Conservation (phyloP, 2,888 invertebrate species). For the Lasioglossum vierecki region DNA sequence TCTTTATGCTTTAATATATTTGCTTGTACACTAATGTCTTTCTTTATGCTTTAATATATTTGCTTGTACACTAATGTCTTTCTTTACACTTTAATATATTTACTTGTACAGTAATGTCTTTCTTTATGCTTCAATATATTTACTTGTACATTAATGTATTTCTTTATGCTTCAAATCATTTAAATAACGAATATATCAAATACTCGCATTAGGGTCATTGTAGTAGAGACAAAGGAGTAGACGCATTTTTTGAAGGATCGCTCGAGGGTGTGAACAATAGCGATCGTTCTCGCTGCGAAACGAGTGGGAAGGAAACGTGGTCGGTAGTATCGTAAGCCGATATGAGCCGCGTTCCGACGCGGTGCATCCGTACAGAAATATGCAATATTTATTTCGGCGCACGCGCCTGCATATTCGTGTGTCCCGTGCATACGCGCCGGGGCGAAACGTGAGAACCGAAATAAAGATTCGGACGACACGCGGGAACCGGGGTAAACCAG, state of each 20-base stretch:
- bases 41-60: background rate
- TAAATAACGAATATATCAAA: too few relatives aligned
- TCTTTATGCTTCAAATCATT: too few relatives aligned
- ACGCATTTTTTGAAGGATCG: background rate
- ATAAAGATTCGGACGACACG: slow-evolving; percentile 73
- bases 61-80: background rate
- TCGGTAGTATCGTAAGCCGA: slow-evolving; percentile 70
- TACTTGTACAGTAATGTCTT: background rate
- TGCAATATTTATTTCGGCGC: slow-evolving; percentile 71
- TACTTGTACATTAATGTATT: background rate
- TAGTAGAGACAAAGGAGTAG: background rate
- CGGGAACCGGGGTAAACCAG: slow-evolving; percentile 69
- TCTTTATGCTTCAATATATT: background rate
- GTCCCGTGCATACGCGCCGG: slow-evolving; percentile 50
- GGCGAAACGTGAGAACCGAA: slow-evolving; percentile 74
- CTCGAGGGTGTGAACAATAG: too few relatives aligned
- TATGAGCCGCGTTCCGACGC: slow-evolving; percentile 62
- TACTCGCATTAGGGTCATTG: too few relatives aligned
- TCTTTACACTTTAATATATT: background rate
- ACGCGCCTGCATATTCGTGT: slow-evolving; percentile 50
- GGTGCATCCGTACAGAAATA: slow-evolving; percentile 61
- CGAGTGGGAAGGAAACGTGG: background rate
- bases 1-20: too few relatives aligned
- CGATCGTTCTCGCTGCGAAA: background rate
- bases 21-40: background rate